Evolutionary conservation across 92 coral and sea anemone genomes (phyloP).

Genomic region (Meandrina meandrites): DNA sequence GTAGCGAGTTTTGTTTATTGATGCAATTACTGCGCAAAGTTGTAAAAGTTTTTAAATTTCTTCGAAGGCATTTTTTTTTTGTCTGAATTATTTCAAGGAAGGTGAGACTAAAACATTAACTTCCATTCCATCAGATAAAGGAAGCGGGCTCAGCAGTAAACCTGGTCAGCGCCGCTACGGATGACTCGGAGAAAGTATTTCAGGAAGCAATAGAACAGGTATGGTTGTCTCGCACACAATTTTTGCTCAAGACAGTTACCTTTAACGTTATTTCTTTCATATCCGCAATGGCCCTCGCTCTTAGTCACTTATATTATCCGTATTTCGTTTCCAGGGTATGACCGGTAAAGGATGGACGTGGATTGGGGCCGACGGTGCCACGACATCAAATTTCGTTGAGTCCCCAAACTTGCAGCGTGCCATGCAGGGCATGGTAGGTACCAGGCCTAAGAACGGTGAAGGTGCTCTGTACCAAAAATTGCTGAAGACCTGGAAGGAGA

Average conservation of each 20-base stretch:
- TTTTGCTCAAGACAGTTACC: neutral
- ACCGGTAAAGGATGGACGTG: conserved; percentile 99
- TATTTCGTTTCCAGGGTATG: conserved; percentile 75
- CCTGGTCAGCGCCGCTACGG: conserved; percentile 86
- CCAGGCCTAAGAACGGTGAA: conserved; percentile 90
- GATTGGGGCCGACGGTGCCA: conserved; percentile 98
- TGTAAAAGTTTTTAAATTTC: too few species aligned
- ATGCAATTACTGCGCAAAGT: neutral
- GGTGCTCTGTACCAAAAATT: conserved; percentile 80
- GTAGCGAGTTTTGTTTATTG: conserved; percentile 37
- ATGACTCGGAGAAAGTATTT: conserved; percentile 96
- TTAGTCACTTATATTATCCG: neutral
- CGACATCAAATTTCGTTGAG: conserved; percentile 87
- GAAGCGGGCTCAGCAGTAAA: conserved; percentile 84
- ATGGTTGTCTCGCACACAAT: neutral
- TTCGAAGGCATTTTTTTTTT: neutral
- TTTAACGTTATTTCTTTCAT: neutral
- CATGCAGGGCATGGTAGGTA: conserved; percentile 99
- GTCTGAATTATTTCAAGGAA: neutral
- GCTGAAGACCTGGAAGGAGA: conserved; percentile 87
- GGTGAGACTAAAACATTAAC: too few species aligned
- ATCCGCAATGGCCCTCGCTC: neutral
- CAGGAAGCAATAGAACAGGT: conserved; percentile 99
- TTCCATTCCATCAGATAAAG: conserved; percentile 57
- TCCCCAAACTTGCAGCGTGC: conserved; percentile 93